Evolutionary conservation across 2,797 vertebrate genomes (phyloP).

Genomic region (Gambelia wislizenii): DNA sequence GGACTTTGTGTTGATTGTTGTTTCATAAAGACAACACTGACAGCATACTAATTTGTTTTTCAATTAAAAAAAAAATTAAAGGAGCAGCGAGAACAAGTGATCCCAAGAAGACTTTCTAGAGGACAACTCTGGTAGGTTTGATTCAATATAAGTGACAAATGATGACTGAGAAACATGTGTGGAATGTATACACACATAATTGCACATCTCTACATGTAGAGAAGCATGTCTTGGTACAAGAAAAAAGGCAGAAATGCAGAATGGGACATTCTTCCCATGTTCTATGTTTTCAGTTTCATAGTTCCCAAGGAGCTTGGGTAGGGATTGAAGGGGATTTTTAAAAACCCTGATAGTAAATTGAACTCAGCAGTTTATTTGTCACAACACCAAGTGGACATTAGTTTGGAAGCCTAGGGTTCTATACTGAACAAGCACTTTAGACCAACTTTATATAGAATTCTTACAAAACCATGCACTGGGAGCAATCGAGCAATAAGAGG

Average conservation of each 20-base stretch:
- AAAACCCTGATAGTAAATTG: too few species aligned
- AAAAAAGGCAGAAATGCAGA: background rate
- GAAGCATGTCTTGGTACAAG: background rate
- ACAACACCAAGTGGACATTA: too few species aligned
- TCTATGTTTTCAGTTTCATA: background rate
- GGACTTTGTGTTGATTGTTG: background rate
- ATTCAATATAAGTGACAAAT: background rate
- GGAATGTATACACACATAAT: background rate
- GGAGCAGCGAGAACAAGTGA: slow-evolving; percentile 84
- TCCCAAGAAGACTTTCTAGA: slow-evolving; percentile 81
- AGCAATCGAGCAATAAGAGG: too few species aligned
- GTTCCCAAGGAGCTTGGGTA: background rate
- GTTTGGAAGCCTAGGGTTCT: too few species aligned
- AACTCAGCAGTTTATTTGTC: too few species aligned
- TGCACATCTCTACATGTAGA: background rate
- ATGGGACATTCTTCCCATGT: background rate
- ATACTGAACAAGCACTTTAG: too few species aligned
- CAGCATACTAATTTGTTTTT: slow-evolving; percentile 2
- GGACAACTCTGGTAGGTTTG: slow-evolving; percentile 82
- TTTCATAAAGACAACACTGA: slow-evolving; percentile 22
- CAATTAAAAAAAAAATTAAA: slow-evolving; percentile 59
- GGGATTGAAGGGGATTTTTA: background rate
- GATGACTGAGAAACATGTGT: background rate
- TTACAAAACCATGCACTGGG: too few species aligned
- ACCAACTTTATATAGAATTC: too few species aligned